Base-by-base conservation (phyloP, 2,113 vertebrate species). In the Pomatorhinus ruficollis region DNA sequence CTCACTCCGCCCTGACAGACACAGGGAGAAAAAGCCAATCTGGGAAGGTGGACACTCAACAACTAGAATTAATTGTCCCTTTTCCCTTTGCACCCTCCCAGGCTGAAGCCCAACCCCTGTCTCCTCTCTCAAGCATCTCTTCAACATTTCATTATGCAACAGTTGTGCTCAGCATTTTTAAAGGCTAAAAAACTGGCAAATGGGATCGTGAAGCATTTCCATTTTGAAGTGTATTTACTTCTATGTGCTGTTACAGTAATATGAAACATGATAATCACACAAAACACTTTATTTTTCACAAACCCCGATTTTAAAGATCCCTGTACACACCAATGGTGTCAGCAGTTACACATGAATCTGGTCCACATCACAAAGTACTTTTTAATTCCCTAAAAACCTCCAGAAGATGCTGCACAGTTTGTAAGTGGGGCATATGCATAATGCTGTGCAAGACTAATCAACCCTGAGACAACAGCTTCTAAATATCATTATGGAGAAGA, bases 401-500 rank as follows among this genome's bases (percentile, higher is more conserved):
- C 25, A 42, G 18, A 50, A 83, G 75, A 37, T 3, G 20, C 54
- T 35, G 35, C 28, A 13, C 1, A 30, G 74, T 35, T 81, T 66
- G 65, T 44, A 88, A 85, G 83, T 17, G 52, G 60, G 71, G 23
- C 84, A 74, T 21, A 79, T 4, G 28, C 49, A 71, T 82, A 89
- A 87, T 6, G 37, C 77, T 6, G 21, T 40, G 66, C 71, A 52
- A 90, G 71, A 61, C 76, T 27, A 63, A 82, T 56, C 85, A 94
- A 87, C 82, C 52, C 44, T 47, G 60, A 81, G 71, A 90, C 82
- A 90, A 77, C 42, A 50, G 91, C 75, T 68, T 83, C 82, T 74
- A 88, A 90, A 74, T 77, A 66, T 42, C 79, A 90, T 66, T 74
- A 76, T 4, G 42, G 88, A 77, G 52, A 52, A 93, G 71, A 72